Evolutionary conservation across 2,888 invertebrate genomes (phyloP).

Genomic region (Ornithoptera priamus): DNA sequence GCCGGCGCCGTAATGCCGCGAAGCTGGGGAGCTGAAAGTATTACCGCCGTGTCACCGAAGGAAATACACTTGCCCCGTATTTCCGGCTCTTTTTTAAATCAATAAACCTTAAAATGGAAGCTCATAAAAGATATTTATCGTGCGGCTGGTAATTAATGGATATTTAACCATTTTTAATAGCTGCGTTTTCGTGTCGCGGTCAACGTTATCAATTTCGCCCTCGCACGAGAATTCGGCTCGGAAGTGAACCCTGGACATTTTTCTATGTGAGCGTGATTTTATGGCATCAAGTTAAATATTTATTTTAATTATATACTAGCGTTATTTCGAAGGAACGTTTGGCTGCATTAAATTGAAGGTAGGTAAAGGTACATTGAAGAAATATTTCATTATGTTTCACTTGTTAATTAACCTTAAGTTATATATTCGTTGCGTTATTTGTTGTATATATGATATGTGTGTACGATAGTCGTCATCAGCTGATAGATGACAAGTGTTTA

Average conservation of each 20-base stretch:
- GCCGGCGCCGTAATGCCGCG: constrained; percentile 53
- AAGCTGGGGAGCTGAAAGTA: constrained; percentile 38
- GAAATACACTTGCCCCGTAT: background rate
- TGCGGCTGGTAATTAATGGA: constrained; percentile 13
- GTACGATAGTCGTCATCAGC: no score
- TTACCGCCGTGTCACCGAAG: background rate
- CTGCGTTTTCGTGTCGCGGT: constrained; percentile 9
- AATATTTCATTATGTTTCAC: no score
- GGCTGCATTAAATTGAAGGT: background rate
- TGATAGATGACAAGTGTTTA: no score
- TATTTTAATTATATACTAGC: constrained; percentile 6
- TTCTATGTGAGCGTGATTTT: constrained; percentile 25
- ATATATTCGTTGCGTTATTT: no score
- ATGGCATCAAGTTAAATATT: constrained; percentile 14
- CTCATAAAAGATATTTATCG: constrained; percentile 18
- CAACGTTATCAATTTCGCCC: background rate
- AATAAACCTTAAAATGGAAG: background rate
- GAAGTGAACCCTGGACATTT: constrained; percentile 7
- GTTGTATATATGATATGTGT: no score
- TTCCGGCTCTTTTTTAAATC: background rate
- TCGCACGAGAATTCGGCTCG: constrained; percentile 8
- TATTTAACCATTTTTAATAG: constrained; percentile 19
- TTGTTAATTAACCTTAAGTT: no score
- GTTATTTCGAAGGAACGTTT: background rate
- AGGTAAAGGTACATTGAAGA: no score